Evolutionary conservation across 2,113 vertebrate species (phyloP).

Genomic region (Chauna torquata): DNA sequence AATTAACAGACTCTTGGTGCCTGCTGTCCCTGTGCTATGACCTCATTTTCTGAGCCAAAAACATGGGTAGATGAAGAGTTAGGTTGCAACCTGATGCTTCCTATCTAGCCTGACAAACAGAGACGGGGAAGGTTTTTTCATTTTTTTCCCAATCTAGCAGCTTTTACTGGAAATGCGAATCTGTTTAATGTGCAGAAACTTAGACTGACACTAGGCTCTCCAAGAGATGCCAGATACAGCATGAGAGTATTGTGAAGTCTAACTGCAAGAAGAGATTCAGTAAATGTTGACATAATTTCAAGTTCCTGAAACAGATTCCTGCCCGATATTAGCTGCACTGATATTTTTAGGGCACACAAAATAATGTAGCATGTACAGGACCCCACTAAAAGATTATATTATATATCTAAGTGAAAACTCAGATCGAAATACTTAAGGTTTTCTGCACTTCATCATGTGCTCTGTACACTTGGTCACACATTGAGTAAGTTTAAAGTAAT

Average conservation of each 20-base stretch:
- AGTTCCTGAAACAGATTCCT: background rate
- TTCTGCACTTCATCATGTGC: background rate
- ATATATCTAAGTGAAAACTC: background rate
- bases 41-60: background rate
- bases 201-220: background rate
- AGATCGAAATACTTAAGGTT: background rate
- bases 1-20: background rate
- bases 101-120: background rate
- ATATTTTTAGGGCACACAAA: background rate
- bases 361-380: background rate
- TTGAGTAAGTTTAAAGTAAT: background rate
- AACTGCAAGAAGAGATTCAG: background rate
- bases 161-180: background rate
- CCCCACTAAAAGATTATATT: background rate
- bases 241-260: background rate
- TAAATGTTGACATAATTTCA: background rate
- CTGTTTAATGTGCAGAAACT: background rate
- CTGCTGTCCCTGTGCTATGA: background rate
- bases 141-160: background rate
- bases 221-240: background rate
- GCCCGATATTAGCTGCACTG: background rate
- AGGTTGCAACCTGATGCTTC: background rate
- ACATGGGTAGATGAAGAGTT: background rate
- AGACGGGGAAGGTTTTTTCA: background rate
- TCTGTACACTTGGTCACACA: background rate